Evolutionary conservation across 2,113 vertebrate species (phyloP), one percentile per base, ranked within the genome.

Genomic region (Pao palembangensis): DNA sequence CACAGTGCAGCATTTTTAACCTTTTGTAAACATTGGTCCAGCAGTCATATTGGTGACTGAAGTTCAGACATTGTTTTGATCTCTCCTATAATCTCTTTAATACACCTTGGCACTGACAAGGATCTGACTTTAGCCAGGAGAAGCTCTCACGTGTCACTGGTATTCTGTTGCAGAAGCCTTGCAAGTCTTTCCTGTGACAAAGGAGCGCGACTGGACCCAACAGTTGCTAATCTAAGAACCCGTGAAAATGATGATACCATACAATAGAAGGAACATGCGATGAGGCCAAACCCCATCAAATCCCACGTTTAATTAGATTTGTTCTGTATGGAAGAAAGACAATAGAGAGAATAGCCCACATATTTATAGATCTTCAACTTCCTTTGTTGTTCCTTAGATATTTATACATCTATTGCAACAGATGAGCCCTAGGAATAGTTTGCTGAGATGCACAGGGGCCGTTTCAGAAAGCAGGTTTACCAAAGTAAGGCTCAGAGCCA

Each of bases 111-210:
- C 86, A 88, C 79, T n/a, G 65, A 48, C 31, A 59, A 73, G 61
- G 75, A 77, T 78, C 85, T n/a, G 50, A 79, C 73, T 82, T 88
- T 87, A 86, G 86, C 79, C 8, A 34, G 84, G 84, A n/a, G n/a
- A n/a, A n/a, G 82, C 66, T 83, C 83, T 90, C 85, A 85, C 58
- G 52, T 89, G 85, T 85, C 86, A 66, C 75, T 82, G 85, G 67
- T 64, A 84, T 84, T 71, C 67, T 68, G 61, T 64, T 75, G 67
- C 71, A 81, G 82, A 82, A 78, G 74, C 72, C 73, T 84, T 72
- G 66, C 63, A 85, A 84, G 79, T 72, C 80, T 87, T 83, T 86
- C 66, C 72, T 78, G 69, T 87, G 81, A 87, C 87, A 88, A 85
- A 88, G 63, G 58, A 79, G 72, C 62, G 79, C 62, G 78, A 74